A percentile compares a stretch with the other conserved stretches of the same genome.
These are phyloP conservation scores for Arctopsyche grandis DNA, from an alignment of 1,140 invertebrate species.

Conservation along the genomic window DNA sequence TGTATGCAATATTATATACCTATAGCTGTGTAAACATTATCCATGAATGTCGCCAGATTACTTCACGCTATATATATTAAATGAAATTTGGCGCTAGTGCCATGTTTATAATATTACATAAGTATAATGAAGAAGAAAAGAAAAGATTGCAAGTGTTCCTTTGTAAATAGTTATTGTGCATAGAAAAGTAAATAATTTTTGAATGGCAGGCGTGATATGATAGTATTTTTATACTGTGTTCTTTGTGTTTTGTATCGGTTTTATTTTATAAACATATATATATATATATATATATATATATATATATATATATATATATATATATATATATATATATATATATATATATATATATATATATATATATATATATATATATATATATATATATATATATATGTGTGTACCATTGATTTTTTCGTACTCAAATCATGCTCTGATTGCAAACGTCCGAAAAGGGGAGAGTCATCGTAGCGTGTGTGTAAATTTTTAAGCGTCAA, in stretches of 20 bases:
- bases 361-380: too few relatives aligned
- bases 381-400: too few relatives aligned
- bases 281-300: not conserved
- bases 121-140: not conserved
- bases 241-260: conserved; percentile 22
- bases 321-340: too few relatives aligned
- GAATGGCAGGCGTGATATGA: conserved; percentile 25
- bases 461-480: not conserved
- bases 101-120: not conserved
- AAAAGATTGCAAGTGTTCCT: conserved; percentile 37
- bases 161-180: conserved; percentile 36
- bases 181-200: conserved; percentile 24
- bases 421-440: too few relatives aligned
- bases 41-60: not conserved
- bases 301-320: too few relatives aligned
- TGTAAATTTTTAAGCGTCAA: conserved; percentile 14
- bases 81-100: not conserved
- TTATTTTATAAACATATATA: conserved; percentile 1
- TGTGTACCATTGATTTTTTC: too few relatives aligned
- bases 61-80: not conserved
- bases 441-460: not conserved
- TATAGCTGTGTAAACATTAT: not conserved
- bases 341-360: too few relatives aligned
- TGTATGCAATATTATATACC: not conserved
- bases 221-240: conserved; percentile 45